These are phyloP conservation scores for Silvanus unidentatus DNA, from an alignment of 2,888 invertebrate genomes.

Conservation along the genomic window DNA sequence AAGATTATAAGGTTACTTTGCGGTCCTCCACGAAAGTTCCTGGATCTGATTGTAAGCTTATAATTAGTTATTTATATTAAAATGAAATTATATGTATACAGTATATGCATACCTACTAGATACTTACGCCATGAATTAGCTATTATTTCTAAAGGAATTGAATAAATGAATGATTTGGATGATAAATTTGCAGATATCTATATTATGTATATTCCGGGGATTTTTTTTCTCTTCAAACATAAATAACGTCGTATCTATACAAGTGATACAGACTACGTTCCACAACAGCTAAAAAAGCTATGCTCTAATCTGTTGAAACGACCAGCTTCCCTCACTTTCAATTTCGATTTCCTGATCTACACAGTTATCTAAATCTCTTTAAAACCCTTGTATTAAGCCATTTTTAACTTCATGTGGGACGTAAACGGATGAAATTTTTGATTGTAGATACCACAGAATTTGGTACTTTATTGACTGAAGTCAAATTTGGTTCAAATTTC, in stretches of 20 bases:
- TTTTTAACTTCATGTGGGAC: constrained; percentile 11
- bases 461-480: too few relatives aligned
- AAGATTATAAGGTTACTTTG: too few relatives aligned
- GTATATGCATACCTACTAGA: too few relatives aligned
- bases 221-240: constrained; percentile 12
- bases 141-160: too few relatives aligned
- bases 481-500: too few relatives aligned
- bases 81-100: too few relatives aligned
- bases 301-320: constrained; percentile 28
- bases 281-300: constrained; percentile 17
- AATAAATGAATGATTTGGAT: too few relatives aligned
- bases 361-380: constrained; percentile 27
- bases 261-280: constrained; percentile 13
- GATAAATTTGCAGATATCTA: constrained; percentile 5
- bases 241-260: constrained; percentile 22
- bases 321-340: constrained; percentile 31
- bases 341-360: constrained; percentile 29
- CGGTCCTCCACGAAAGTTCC: too few relatives aligned
- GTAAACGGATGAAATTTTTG: constrained; percentile 4
- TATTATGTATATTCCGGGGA: constrained; percentile 10
- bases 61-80: too few relatives aligned
- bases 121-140: too few relatives aligned
- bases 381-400: constrained; percentile 22
- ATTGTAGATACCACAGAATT: background rate
- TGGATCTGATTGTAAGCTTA: too few relatives aligned